Base-by-base conservation (phyloP, 2,797 vertebrate species). In the Pipistrellus pygmaeus region DNA sequence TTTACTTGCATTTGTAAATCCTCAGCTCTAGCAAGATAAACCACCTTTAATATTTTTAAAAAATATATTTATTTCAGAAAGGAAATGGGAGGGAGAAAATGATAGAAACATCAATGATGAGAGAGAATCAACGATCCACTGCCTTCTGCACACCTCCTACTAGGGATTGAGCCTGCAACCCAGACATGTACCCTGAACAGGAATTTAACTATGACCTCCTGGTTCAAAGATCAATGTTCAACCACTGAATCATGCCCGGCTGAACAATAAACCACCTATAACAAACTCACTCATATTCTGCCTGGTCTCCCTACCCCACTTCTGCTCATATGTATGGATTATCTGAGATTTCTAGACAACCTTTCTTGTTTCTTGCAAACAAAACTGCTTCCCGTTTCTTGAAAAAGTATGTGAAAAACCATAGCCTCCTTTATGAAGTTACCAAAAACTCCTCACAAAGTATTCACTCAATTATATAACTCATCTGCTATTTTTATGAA, bases 401-500 rank as follows among this genome's bases (percentile, higher is more conserved):
- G 11, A 64, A 88, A 90, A 85, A 4, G 6, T 30, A 57, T 10
- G 20, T 85, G 62, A 85, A 94, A 85, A 77, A 44, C n/a, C 85
- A 11, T 9, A 1, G 18, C 13, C 38, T 68, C 23, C 14, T 82
- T 73, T 82, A 64, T 88, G 68, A 92, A 93, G 66, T 48, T 85
- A 73, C 72, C 72, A 72, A 71, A 84, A 48, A 32, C 64, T 64
- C 35, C 27, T 71, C 30, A 90, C 30, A 85, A 80, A 91, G 66
- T 51, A 53, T 14, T 51, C 57, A 85, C 38, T 44, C 78, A 60
- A 0, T 35, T 44, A 4, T 53, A 13, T 85, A 90, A 92, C 68
- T 91, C 75, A 83, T 68, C 71, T 60, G 20, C 51, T 66, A 1
- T 30, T 85, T 78, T 90, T 90, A 84, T 84, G 86, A 87, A 46